phyloP scores from a whole-genome alignment of 2,797 vertebrate genomes.

The Clarias laeviceps region DNA sequence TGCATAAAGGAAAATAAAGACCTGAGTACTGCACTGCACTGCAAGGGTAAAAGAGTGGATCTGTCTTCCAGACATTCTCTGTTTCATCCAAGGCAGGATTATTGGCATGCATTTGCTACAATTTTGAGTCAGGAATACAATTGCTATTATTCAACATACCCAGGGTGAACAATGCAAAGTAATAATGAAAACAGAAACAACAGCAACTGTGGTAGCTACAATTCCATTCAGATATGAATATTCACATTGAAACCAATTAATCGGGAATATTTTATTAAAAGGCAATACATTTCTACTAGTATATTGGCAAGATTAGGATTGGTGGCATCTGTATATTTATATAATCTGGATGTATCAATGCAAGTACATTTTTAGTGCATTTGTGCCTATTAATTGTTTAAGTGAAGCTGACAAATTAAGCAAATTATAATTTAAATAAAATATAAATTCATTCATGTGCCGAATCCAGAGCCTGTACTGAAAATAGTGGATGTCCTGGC shows the following conservation, averaged over 20 bases:
- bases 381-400: neutral
- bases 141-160: neutral
- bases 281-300: neutral
- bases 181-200: neutral
- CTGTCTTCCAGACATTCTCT: neutral
- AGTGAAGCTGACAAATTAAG: neutral
- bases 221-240: neutral
- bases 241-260: neutral
- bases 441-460: neutral
- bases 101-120: neutral
- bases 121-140: neutral
- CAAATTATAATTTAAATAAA: neutral
- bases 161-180: neutral
- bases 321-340: neutral
- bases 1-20: neutral
- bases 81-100: neutral
- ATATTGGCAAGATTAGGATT: neutral
- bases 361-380: neutral
- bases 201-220: neutral
- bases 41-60: neutral
- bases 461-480: neutral
- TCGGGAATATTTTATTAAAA: neutral
- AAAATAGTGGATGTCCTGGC: neutral
- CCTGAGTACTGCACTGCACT: neutral
- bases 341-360: neutral